Evolutionary conservation across 2,113 vertebrate genomes (phyloP).

Genomic region (Carassius gibelio): DNA sequence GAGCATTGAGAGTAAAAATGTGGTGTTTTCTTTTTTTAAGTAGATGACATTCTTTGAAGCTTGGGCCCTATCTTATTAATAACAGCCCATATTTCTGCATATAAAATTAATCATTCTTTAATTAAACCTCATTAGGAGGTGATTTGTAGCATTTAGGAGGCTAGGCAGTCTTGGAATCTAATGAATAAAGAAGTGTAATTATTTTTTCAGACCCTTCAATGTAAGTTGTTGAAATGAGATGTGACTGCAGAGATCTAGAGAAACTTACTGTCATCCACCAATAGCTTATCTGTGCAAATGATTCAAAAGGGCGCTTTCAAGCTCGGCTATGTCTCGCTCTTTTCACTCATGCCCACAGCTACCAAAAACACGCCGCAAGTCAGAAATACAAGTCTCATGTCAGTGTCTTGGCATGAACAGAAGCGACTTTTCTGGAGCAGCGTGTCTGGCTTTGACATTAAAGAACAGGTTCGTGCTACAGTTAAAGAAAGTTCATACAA

Average conservation of each 20-base stretch:
- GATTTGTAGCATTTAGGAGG: conserved; percentile 35
- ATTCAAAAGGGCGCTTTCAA: background rate
- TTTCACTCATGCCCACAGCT: background rate
- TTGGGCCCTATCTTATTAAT: conserved; percentile 33
- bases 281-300: conserved; percentile 5
- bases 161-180: conserved; percentile 34
- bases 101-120: conserved; percentile 39
- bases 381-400: conserved; percentile 30
- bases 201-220: background rate
- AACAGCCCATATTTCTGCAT: conserved; percentile 22
- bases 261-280: conserved; percentile 9
- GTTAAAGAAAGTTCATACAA: background rate
- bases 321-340: background rate
- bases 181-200: conserved; percentile 43
- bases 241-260: conserved; percentile 15
- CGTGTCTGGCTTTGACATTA: conserved; percentile 33
- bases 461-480: conserved; percentile 3
- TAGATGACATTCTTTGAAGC: conserved; percentile 4
- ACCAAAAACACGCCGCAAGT: conserved; percentile 16
- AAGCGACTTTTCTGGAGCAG: conserved; percentile 45
- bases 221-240: conserved; percentile 38
- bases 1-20: conserved; percentile 11
- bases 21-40: conserved; percentile 18
- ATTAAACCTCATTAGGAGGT: conserved; percentile 40
- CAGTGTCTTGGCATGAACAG: conserved; percentile 9